These are phyloP conservation scores for Tetanocera ferruginea DNA, from an alignment of 2,888 invertebrate species.

Conservation along the genomic window DNA sequence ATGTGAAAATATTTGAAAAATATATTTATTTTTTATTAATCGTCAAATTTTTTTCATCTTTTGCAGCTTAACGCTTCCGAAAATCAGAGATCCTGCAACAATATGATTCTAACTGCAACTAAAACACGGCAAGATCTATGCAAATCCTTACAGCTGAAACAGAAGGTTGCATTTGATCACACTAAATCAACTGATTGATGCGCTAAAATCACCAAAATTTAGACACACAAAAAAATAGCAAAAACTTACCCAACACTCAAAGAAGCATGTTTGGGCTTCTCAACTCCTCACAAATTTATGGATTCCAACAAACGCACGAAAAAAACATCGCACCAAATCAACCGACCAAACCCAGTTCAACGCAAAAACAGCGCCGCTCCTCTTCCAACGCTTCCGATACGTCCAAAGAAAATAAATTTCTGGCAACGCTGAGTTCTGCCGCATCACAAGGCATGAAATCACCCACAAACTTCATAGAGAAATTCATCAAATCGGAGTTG, in stretches of 20 bases:
- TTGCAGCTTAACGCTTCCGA: background rate
- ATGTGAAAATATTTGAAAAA: too few relatives aligned
- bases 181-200: background rate
- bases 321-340: conserved; percentile 45
- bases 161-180: background rate
- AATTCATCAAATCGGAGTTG: conserved; percentile 64
- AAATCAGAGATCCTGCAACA: background rate
- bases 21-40: too few relatives aligned
- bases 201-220: background rate
- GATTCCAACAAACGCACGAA: conserved; percentile 57
- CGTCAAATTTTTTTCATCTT: too few relatives aligned
- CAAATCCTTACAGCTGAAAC: background rate
- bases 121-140: background rate
- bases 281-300: conserved; percentile 66
- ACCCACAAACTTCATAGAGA: conserved; percentile 64
- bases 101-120: background rate
- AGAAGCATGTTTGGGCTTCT: conserved; percentile 65
- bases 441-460: conserved; percentile 34
- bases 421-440: conserved; percentile 55
- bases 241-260: background rate
- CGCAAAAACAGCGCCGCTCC: conserved; percentile 38
- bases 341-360: conserved; percentile 24
- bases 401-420: conserved; percentile 52
- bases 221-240: background rate
- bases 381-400: conserved; percentile 44